Conservation (phyloP, 2,888 invertebrate species). For the Leucophenga montana region DNA sequence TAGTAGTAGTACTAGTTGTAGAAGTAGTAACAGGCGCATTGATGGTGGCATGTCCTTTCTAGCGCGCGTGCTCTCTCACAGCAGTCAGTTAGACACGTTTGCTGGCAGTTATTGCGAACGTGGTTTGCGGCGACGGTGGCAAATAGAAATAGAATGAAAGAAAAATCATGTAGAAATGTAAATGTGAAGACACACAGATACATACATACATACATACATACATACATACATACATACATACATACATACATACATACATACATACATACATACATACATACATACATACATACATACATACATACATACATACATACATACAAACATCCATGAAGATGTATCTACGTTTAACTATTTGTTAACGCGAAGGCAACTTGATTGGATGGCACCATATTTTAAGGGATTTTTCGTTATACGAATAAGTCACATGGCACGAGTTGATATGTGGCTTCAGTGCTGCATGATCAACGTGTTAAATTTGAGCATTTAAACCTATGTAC, state of each 20-base stretch:
- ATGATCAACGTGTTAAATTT: not conserved
- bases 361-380: not conserved
- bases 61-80: constrained; percentile 9
- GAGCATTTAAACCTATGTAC: too few relatives aligned
- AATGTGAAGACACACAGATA: constrained; percentile 17
- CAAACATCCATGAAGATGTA: constrained; percentile 2
- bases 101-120: constrained; percentile 29
- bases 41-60: constrained; percentile 37
- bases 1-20: not conserved
- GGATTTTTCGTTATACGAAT: too few relatives aligned
- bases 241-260: constrained; percentile 13
- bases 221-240: not conserved
- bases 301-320: constrained; percentile 18
- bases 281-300: constrained; percentile 22
- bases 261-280: constrained; percentile 18
- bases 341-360: constrained; percentile 10
- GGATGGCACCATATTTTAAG: not conserved
- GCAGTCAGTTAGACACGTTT: constrained; percentile 1
- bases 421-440: too few relatives aligned
- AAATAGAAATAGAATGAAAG: not conserved
- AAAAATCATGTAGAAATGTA: constrained; percentile 20
- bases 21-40: constrained; percentile 32
- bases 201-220: constrained; percentile 1
- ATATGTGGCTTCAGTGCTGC: too few relatives aligned
- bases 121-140: constrained; percentile 3